phyloP scores from a whole-genome alignment of 2,797 vertebrate genomes.

The Pipistrellus pipistrellus region DNA sequence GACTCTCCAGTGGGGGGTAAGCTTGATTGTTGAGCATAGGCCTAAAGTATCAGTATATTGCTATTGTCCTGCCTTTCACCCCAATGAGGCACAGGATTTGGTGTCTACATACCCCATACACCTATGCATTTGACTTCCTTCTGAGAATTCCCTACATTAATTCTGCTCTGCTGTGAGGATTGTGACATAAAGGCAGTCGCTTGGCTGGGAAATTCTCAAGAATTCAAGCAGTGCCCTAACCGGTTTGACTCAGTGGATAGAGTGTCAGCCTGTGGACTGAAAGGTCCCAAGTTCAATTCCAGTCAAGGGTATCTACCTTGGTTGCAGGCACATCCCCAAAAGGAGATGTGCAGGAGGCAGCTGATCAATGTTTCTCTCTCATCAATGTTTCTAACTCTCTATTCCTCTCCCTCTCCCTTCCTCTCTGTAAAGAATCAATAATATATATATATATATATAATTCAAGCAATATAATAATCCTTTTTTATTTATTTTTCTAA shows the following conservation, averaged over 20 bases:
- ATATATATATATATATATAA: too few species aligned
- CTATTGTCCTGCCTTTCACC: not conserved
- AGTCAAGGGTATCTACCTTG: too few species aligned
- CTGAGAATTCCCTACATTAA: not conserved
- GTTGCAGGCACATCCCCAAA: too few species aligned
- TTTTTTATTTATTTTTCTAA: not conserved
- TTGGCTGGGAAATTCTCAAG: not conserved
- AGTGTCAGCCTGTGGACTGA: too few species aligned
- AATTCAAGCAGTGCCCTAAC: not conserved
- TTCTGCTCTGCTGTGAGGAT: not conserved
- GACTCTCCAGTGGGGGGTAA: not conserved
- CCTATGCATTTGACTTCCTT: not conserved
- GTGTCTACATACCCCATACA: not conserved
- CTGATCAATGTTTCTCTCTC: too few species aligned
- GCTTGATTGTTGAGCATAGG: not conserved
- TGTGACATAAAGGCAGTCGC: not conserved
- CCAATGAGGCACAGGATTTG: not conserved
- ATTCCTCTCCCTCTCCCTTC: too few species aligned
- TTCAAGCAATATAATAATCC: not conserved
- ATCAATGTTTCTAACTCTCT: too few species aligned
- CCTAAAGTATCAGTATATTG: not conserved
- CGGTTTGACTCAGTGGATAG: too few species aligned
- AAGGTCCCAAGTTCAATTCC: too few species aligned
- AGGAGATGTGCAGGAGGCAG: too few species aligned
- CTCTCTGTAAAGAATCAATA: too few species aligned